phyloP scores from a whole-genome alignment of 2,888 invertebrate species.

The Drosophila neoperkinsi region DNA sequence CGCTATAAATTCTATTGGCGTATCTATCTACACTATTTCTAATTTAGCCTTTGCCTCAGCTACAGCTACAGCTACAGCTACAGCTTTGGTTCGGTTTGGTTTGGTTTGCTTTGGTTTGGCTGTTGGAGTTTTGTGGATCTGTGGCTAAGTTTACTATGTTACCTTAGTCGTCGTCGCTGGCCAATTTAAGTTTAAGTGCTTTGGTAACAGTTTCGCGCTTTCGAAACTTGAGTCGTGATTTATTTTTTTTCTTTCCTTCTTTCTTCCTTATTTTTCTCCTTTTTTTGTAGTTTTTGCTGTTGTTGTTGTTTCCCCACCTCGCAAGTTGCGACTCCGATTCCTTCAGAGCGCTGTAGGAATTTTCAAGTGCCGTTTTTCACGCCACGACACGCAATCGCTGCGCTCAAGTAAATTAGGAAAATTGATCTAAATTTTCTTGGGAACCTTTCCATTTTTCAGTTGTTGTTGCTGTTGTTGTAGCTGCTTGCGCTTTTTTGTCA shows the following conservation, averaged over 20 bases:
- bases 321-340: conserved; percentile 39
- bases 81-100: conserved; percentile 5
- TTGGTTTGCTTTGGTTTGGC: conserved; percentile 6
- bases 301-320: conserved; percentile 10
- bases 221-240: conserved; percentile 82
- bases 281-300: conserved; percentile 15
- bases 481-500: conserved; percentile 51
- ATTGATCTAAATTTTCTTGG: conserved; percentile 81
- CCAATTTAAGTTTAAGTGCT: conserved; percentile 82
- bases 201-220: conserved; percentile 82
- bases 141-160: conserved; percentile 59
- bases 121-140: conserved; percentile 25
- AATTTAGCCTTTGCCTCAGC: conserved; percentile 67
- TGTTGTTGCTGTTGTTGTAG: conserved; percentile 22
- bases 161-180: conserved; percentile 65
- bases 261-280: conserved; percentile 27
- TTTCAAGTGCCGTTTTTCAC: conserved; percentile 81
- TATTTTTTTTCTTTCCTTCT: conserved; percentile 58
- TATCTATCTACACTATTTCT: conserved; percentile 81
- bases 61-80: neutral
- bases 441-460: conserved; percentile 68
- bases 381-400: conserved; percentile 81
- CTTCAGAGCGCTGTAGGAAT: conserved; percentile 54
- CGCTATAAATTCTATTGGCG: conserved; percentile 80
- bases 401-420: conserved; percentile 79